Evolutionary conservation across 2,888 invertebrate species (phyloP).

Genomic region (Drosophila histrio): DNA sequence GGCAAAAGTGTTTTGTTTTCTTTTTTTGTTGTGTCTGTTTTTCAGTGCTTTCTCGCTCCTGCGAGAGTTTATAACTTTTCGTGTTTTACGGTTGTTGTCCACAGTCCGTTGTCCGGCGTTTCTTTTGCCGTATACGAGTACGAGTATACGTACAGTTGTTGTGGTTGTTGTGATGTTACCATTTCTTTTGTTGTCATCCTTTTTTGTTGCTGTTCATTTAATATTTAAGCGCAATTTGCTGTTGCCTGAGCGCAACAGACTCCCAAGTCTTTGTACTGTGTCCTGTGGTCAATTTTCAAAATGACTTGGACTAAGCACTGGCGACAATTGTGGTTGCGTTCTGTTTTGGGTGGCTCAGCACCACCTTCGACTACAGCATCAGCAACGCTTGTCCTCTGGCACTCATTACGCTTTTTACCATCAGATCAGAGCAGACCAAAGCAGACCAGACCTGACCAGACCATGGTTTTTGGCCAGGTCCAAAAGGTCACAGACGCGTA

Average conservation of each 20-base stretch:
- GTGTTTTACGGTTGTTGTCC: slow-evolving; percentile 76
- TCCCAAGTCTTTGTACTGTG: slow-evolving; percentile 32
- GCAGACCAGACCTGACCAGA: background rate
- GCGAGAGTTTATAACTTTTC: slow-evolving; percentile 78
- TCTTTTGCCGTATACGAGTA: slow-evolving; percentile 35
- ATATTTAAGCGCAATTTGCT: slow-evolving; percentile 81
- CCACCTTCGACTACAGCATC: slow-evolving; percentile 31
- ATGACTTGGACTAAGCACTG: slow-evolving; percentile 77
- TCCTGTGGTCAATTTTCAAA: slow-evolving; percentile 79
- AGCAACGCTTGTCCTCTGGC: slow-evolving; percentile 73
- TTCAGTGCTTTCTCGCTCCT: slow-evolving; percentile 36
- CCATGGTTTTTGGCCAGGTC: slow-evolving; percentile 17
- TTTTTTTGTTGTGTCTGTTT: slow-evolving; percentile 59
- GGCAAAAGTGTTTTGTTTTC: slow-evolving; percentile 75
- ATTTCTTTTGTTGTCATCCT: slow-evolving; percentile 26
- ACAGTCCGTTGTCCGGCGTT: slow-evolving; percentile 49
- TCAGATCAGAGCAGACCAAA: slow-evolving; percentile 13
- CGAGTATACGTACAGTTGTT: slow-evolving; percentile 8
- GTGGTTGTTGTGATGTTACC: slow-evolving; percentile 9
- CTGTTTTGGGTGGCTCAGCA: slow-evolving; percentile 18
- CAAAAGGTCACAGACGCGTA: slow-evolving; percentile 64
- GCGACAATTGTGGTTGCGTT: slow-evolving; percentile 70
- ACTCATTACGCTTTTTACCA: slow-evolving; percentile 74
- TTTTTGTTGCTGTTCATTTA: slow-evolving; percentile 72
- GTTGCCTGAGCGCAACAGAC: slow-evolving; percentile 51